Conservation (phyloP, 2,888 invertebrate genomes). For the Nemurella pictetii region DNA sequence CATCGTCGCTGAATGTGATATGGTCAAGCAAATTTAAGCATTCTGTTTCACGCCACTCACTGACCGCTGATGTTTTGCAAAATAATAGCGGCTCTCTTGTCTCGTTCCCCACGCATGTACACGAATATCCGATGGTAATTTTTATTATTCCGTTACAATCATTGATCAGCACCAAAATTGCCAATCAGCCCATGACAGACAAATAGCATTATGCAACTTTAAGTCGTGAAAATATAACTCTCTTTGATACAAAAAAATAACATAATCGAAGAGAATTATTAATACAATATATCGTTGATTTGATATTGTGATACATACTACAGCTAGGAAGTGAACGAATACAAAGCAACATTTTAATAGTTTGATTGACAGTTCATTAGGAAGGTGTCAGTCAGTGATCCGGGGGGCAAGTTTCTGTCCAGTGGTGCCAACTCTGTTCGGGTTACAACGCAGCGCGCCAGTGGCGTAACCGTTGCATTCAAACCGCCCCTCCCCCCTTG, state of each 20-base stretch:
- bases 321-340: conserved; percentile 16
- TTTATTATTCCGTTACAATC: background rate
- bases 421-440: background rate
- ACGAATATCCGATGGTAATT: too few species aligned
- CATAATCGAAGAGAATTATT: conserved; percentile 1
- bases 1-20: background rate
- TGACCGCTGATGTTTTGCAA: too few species aligned
- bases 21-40: background rate
- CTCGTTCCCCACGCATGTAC: too few species aligned
- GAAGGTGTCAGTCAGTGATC: conserved; percentile 32
- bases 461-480: background rate
- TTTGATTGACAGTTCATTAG: conserved; percentile 39
- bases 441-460: background rate
- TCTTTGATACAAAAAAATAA: background rate
- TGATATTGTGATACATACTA: conserved; percentile 7
- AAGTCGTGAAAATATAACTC: background rate
- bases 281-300: conserved; percentile 23
- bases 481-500: too few species aligned
- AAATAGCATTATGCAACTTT: background rate
- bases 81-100: background rate
- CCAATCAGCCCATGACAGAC: background rate
- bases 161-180: background rate
- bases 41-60: background rate
- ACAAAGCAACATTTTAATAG: conserved; percentile 30
- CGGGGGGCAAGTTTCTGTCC: conserved; percentile 11